phyloP scores from a whole-genome alignment of 2,797 vertebrate genomes.

The Halcyon leucocephala region DNA sequence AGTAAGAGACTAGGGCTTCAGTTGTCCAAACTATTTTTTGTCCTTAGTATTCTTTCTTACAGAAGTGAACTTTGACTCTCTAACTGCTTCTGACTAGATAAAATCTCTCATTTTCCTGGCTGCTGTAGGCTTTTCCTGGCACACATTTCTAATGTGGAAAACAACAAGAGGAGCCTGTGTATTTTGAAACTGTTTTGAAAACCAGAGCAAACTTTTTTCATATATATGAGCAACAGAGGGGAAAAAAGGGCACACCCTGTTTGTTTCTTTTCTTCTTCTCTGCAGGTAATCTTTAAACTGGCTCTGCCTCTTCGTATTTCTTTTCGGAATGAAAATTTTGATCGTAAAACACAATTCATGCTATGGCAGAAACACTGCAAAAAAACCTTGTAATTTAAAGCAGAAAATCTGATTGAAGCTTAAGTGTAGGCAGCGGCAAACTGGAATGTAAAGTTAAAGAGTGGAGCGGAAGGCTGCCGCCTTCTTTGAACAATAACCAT shows the following conservation, averaged over 20 bases:
- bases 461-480: neutral
- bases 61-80: neutral
- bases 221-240: neutral
- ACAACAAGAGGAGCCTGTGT: neutral
- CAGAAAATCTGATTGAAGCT: neutral
- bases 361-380: neutral
- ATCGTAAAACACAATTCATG: neutral
- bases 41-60: neutral
- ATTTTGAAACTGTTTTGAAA: neutral
- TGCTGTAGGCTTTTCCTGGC: neutral
- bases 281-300: neutral
- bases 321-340: neutral
- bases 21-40: neutral
- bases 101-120: neutral
- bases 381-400: neutral
- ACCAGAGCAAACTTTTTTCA: neutral
- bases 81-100: neutral
- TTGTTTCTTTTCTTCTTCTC: neutral
- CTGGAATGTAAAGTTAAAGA: neutral
- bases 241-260: neutral
- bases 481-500: neutral
- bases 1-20: neutral
- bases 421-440: neutral
- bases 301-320: neutral
- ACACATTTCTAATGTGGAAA: neutral